These are phyloP conservation scores for Drosophila serrata DNA, from an alignment of 1,140 invertebrate genomes.

Conservation along the genomic window DNA sequence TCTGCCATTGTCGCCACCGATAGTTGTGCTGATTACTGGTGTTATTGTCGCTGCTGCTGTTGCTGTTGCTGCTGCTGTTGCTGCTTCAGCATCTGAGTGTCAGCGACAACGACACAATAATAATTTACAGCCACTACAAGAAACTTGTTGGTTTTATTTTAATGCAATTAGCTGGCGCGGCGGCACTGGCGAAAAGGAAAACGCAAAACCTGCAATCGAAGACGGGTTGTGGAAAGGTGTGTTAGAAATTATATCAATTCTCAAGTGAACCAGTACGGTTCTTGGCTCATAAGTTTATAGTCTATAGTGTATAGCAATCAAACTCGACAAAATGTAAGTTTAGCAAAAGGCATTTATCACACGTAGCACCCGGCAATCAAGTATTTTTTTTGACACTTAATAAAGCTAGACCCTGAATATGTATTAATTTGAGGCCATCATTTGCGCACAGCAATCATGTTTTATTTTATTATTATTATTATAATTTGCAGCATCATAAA, in stretches of 20 bases:
- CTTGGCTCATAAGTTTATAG: background rate
- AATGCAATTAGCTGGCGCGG: constrained; percentile 72
- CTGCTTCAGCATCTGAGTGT: constrained; percentile 47
- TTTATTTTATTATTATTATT: constrained; percentile 21
- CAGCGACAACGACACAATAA: constrained; percentile 56
- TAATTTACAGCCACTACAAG: constrained; percentile 55
- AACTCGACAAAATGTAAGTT: constrained; percentile 23
- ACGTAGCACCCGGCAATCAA: constrained; percentile 12
- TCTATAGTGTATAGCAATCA: background rate
- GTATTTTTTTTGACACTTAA: constrained; percentile 3
- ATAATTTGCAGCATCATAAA: constrained; percentile 24
- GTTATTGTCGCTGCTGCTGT: constrained; percentile 49
- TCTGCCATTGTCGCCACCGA: constrained; percentile 71
- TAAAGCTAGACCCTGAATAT: constrained; percentile 8
- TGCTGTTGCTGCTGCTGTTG: constrained; percentile 35
- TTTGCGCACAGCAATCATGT: constrained; percentile 14
- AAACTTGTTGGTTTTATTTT: constrained; percentile 47
- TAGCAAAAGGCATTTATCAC: constrained; percentile 3
- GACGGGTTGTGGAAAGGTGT: constrained; percentile 32
- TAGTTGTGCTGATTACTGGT: constrained; percentile 52
- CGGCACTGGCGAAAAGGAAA: constrained; percentile 60
- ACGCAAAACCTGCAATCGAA: constrained; percentile 71
- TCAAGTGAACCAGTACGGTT: constrained; percentile 11
- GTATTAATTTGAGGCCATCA: constrained; percentile 2
- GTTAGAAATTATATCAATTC: constrained; percentile 40